phyloP scores from a whole-genome alignment of 1,140 invertebrate genomes.

The Chironomus tepperi region DNA sequence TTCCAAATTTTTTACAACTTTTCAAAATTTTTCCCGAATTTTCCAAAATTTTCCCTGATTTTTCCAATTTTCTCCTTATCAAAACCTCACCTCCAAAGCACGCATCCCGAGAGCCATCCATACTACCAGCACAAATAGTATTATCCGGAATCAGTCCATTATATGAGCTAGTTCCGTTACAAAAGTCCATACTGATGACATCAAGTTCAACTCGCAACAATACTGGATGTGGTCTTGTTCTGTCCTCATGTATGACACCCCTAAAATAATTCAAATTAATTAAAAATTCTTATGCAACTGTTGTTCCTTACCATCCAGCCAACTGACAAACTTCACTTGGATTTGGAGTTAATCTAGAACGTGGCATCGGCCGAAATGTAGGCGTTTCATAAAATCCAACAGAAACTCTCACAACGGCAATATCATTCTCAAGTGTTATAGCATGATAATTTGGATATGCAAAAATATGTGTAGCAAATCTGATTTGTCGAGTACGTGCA shows the following conservation, averaged over 20 bases:
- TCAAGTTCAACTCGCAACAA: neutral
- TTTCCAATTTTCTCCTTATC: too few species aligned
- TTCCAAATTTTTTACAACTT: too few species aligned
- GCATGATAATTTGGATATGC: neutral
- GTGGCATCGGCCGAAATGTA: neutral
- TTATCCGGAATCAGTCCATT: neutral
- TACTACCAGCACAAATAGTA: neutral
- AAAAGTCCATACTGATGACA: neutral
- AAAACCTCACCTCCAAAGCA: neutral
- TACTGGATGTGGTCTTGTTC: neutral
- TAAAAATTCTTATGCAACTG: too few species aligned
- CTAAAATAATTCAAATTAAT: too few species aligned
- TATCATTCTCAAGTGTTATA: neutral
- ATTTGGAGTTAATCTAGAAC: neutral
- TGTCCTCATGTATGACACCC: neutral
- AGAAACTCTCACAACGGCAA: neutral
- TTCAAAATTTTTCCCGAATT: too few species aligned
- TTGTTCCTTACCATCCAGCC: neutral
- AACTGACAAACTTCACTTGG: neutral
- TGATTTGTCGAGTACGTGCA: neutral
- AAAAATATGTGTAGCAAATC: neutral
- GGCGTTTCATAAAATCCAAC: neutral
- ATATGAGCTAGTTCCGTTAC: neutral
- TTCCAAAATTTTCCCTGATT: too few species aligned
- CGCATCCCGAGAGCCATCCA: neutral